phyloP scores from a whole-genome alignment of 2,797 vertebrate species.

The Philypnodon macrostomus region DNA sequence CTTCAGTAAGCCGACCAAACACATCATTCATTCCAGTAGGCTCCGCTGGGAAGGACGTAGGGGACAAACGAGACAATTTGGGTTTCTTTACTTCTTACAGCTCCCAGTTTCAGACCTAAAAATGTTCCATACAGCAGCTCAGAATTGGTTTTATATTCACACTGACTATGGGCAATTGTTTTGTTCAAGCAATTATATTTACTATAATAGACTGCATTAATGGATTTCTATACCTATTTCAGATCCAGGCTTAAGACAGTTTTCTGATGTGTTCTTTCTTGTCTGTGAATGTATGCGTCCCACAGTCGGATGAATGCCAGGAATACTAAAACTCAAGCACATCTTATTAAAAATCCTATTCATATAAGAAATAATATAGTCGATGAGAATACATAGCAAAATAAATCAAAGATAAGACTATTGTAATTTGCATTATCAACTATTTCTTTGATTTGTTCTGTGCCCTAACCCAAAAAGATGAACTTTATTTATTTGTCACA shows the following conservation, averaged over 20 bases:
- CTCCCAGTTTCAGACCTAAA: not conserved
- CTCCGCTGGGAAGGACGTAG: slow-evolving; percentile 6
- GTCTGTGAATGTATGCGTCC: too few relatives aligned
- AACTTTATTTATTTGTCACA: too few relatives aligned
- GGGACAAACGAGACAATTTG: slow-evolving; percentile 12
- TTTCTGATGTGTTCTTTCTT: not conserved
- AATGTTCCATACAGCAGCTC: not conserved
- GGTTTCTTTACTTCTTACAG: slow-evolving; percentile 7
- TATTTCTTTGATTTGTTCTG: too few relatives aligned
- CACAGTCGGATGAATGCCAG: not conserved
- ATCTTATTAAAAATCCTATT: slow-evolving; percentile 7
- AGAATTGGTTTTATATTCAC: not conserved
- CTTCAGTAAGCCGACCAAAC: slow-evolving; percentile 16
- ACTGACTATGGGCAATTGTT: not conserved
- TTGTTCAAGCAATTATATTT: not conserved
- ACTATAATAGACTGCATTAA: slow-evolving; percentile 1
- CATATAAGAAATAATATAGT: too few relatives aligned
- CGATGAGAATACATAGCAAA: not conserved
- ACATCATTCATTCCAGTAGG: slow-evolving; percentile 16
- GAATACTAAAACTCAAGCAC: slow-evolving; percentile 2
- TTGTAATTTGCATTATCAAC: not conserved
- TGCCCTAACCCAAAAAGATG: too few relatives aligned
- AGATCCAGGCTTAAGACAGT: not conserved
- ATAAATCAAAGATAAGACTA: slow-evolving; percentile 1
- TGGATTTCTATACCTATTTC: slow-evolving; percentile 1